Percentiles rank a stretch among this genome's conserved stretches.
These are phyloP conservation scores for Calidris pugnax DNA, from an alignment of 2,113 vertebrate genomes.

Conservation along the genomic window DNA sequence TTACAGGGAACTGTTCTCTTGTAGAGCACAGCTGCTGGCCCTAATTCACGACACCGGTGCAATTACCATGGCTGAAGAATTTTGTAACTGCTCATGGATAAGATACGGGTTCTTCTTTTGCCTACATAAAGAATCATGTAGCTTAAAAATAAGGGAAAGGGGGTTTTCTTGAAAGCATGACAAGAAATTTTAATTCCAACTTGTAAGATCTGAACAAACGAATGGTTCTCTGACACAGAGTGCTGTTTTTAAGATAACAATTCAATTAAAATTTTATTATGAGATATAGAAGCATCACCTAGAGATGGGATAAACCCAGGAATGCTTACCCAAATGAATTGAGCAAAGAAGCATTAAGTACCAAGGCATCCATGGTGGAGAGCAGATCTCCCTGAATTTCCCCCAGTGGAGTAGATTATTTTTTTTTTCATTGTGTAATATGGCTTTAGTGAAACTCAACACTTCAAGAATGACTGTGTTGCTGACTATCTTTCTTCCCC, in stretches of 20 bases:
- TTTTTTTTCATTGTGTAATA: neutral
- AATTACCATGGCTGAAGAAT: rapidly evolving
- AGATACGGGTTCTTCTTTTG: neutral
- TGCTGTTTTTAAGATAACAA: neutral
- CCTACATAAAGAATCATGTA: neutral
- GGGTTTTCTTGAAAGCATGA: neutral
- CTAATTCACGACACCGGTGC: neutral
- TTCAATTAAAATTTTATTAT: neutral
- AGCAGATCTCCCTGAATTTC: neutral
- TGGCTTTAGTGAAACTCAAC: neutral
- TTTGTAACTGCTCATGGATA: neutral
- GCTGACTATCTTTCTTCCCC: neutral
- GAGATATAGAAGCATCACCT: neutral
- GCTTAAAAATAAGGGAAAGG: neutral
- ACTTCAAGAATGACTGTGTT: neutral
- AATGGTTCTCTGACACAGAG: neutral
- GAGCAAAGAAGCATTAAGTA: neutral
- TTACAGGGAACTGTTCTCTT: neutral
- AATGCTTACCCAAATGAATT: neutral
- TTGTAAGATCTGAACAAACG: neutral
- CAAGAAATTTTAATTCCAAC: neutral
- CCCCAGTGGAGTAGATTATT: neutral
- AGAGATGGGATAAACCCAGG: neutral
- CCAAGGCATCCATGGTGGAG: neutral
- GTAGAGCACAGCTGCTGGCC: neutral